phyloP scores from a whole-genome alignment of 2,797 vertebrate genomes.

The Chrosomus eos region DNA sequence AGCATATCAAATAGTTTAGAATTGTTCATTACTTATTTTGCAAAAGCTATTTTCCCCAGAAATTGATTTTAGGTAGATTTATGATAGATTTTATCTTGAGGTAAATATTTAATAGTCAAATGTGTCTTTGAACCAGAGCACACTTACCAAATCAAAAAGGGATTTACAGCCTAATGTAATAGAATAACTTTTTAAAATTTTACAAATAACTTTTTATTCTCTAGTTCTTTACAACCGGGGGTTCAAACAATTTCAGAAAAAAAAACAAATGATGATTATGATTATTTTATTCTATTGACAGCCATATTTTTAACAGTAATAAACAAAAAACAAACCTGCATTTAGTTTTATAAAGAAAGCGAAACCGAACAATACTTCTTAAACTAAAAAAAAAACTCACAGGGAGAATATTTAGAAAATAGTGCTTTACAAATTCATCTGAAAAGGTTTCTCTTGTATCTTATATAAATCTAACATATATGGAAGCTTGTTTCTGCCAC shows the following conservation, averaged over 20 bases:
- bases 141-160: not conserved
- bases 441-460: not conserved
- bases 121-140: not conserved
- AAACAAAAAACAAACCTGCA: not conserved
- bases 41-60: not conserved
- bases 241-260: not conserved
- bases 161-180: not conserved
- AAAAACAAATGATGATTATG: too few species aligned
- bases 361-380: not conserved
- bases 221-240: not conserved
- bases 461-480: not conserved
- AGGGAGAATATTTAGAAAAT: not conserved
- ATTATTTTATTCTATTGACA: not conserved
- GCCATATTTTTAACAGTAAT: not conserved
- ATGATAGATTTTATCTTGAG: not conserved
- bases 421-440: not conserved
- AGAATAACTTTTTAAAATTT: not conserved
- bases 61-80: not conserved
- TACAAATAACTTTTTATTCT: not conserved
- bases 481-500: too few species aligned
- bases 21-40: not conserved
- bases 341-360: not conserved
- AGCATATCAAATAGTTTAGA: not conserved
- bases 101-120: not conserved
- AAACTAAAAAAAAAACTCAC: not conserved